Evolutionary conservation across 2,888 invertebrate genomes (phyloP), one percentile per base, ranked within the genome.

Genomic region (Conistra vaccinii): DNA sequence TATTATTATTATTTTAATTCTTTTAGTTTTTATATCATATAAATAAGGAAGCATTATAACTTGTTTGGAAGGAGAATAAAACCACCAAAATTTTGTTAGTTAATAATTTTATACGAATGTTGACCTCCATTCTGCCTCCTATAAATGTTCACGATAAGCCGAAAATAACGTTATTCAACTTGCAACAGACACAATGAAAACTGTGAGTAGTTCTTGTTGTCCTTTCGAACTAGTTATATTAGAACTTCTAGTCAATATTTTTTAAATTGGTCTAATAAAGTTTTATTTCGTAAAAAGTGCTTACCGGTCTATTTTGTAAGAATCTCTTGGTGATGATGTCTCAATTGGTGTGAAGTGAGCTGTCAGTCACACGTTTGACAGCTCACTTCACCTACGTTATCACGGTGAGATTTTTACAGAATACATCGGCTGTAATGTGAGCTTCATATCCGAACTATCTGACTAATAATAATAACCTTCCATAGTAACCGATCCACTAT

Each of bases 141-240:
- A 81, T 81, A 81, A 81, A 81, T 72, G 58, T 58, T 62, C 66
- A 58, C 69, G 82, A 72, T 53, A 10, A 14, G 9, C 65, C 61
- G 61, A 58, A 69, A 72, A 53, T 23, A 55, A 60, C 53, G 48
- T 57, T 66, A 71, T 72, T 81, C 65, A 45, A 69, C 66, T 57
- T 60, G 42, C 72, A 77, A 73, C 78, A n/a, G 53, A 55, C 69
- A 73, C 58, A 67, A 81, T 81, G 80, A 81, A 81, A 77, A 69
- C 72, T 35, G 80, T 81, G 62, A 81, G 80, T 81, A 61, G 26
- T 69, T 63, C 57, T 58, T 58, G 3, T 58, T 58, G 3, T 65
- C 35, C 39, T 76, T 65, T 39, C 9, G 48, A n/a, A 65, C 32
- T 12, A 23, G 23, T 29, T 26, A 9, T 9, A 26, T 26, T 26